Conservation (phyloP, 92 coral and sea anemone genomes). For the Paramuricea clavata region DNA sequence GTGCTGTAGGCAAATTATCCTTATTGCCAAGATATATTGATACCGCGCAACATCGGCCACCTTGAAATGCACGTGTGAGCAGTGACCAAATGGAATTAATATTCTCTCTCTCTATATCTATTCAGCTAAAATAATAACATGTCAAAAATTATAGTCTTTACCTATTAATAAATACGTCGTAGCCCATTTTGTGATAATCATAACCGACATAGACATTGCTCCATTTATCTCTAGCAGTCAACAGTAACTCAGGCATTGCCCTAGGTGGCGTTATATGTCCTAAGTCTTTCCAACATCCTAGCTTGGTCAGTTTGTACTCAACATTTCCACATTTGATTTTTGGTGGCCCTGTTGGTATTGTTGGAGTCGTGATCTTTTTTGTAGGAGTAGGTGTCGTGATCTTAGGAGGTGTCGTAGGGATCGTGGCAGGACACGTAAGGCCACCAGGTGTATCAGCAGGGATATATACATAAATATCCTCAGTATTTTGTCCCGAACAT, state of each 20-base stretch:
- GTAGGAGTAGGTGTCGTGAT: slow-evolving; percentile 17
- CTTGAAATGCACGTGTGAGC: too few relatives aligned
- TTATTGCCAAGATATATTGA: too few relatives aligned
- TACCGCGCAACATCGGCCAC: too few relatives aligned
- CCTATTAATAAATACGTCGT: slow-evolving; percentile 10
- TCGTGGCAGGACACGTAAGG: slow-evolving; percentile 28
- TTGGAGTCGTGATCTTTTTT: background rate
- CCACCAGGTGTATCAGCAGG: slow-evolving; percentile 40
- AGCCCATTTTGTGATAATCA: background rate
- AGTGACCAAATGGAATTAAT: too few relatives aligned
- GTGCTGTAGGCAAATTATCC: too few relatives aligned
- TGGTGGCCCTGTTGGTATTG: slow-evolving; percentile 17
- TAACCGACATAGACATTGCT: slow-evolving; percentile 24
- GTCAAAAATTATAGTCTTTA: background rate
- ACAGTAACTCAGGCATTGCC: slow-evolving; percentile 11
- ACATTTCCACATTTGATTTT: slow-evolving; percentile 8
- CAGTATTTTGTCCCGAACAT: slow-evolving; percentile 31
- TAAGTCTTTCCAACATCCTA: slow-evolving; percentile 28
- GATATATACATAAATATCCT: slow-evolving; percentile 37
- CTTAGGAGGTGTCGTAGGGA: background rate
- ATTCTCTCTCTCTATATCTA: too few relatives aligned
- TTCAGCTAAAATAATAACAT: too few relatives aligned
- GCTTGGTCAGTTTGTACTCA: slow-evolving; percentile 6
- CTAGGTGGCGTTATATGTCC: slow-evolving; percentile 12
- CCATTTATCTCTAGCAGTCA: slow-evolving; percentile 39